Evolutionary conservation across 2,797 vertebrate species (phyloP).

Genomic region (Dryobates pubescens): DNA sequence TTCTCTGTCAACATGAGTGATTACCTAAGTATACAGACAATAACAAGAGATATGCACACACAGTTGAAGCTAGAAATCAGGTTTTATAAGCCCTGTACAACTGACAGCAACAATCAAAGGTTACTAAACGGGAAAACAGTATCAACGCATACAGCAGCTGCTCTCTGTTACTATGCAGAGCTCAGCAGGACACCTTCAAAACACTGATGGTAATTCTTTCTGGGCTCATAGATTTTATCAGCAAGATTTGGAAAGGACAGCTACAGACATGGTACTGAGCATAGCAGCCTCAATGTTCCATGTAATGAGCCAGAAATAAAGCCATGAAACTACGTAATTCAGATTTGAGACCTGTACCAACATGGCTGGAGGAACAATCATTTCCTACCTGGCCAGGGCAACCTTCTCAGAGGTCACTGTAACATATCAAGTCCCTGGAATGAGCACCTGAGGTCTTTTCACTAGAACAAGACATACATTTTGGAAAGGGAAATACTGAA

Average conservation of each 20-base stretch:
- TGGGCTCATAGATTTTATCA: neutral
- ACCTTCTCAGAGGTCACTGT: neutral
- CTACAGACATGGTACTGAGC: neutral
- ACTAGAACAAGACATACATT: neutral
- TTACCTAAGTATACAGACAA: constrained; percentile 40
- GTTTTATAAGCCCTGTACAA: constrained; percentile 20
- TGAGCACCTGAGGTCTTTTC: neutral
- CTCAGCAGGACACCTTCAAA: constrained; percentile 1
- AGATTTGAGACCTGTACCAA: neutral
- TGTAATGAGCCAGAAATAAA: neutral
- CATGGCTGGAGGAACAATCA: neutral
- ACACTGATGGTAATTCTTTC: neutral
- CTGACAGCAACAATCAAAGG: constrained; percentile 33
- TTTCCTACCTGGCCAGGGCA: neutral
- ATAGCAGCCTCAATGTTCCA: neutral
- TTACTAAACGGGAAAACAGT: neutral
- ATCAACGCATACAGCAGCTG: neutral
- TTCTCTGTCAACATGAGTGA: constrained; percentile 38
- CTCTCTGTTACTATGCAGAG: fast-evolving
- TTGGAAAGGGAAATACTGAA: neutral
- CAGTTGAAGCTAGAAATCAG: neutral
- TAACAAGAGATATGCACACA: neutral
- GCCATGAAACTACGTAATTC: neutral
- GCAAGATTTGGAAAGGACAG: neutral
- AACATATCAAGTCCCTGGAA: neutral